These are phyloP conservation scores for Microplitis manilae DNA, from an alignment of 2,888 invertebrate genomes.

Conservation along the genomic window DNA sequence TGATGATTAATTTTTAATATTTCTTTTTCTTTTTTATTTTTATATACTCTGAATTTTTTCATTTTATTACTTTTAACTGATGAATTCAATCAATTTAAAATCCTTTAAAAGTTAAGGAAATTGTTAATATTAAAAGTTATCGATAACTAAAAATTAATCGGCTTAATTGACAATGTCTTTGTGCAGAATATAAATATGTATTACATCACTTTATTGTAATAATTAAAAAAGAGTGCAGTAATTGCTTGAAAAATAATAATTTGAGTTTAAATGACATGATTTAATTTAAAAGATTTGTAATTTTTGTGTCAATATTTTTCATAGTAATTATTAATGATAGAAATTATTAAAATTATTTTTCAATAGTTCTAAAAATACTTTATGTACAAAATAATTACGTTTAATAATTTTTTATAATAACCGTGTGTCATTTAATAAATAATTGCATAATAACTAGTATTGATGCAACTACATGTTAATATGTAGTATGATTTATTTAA, in stretches of 20 bases:
- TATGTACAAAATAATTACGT: not conserved
- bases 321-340: too few relatives aligned
- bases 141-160: not conserved
- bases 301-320: not conserved
- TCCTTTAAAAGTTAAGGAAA: not conserved
- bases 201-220: not conserved
- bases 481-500: not conserved
- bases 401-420: not conserved
- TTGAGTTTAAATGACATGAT: not conserved
- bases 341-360: not conserved
- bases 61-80: not conserved
- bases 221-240: not conserved
- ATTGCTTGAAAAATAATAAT: not conserved
- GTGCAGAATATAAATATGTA: not conserved
- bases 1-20: slow-evolving; percentile 55
- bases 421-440: not conserved
- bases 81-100: not conserved
- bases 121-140: not conserved
- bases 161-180: not conserved
- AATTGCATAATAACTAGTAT: not conserved
- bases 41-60: not conserved
- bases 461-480: not conserved
- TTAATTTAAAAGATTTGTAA: not conserved
- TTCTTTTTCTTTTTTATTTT: not conserved
- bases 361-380: not conserved